Base-by-base conservation (phyloP, 2,888 invertebrate species). In the Morpho helenor region DNA sequence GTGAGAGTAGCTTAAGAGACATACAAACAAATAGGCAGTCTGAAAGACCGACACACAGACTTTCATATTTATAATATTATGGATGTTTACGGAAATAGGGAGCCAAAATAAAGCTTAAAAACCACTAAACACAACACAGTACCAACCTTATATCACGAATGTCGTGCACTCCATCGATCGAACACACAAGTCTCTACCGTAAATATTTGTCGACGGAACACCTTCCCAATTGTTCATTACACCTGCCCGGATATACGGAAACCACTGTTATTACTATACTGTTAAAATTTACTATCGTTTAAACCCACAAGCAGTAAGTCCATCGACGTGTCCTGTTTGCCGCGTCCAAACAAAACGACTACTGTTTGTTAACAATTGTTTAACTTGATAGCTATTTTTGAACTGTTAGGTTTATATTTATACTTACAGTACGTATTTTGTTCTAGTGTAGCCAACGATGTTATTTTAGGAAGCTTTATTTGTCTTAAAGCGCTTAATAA, bases 351-450 rank as follows among this genome's bases (percentile, higher is more conserved):
- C 76, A 75, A 62, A 66, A 70, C 67, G 72, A 71, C 73, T 71
- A 67, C 72, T 71, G 71, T 68, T 70, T 31, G 31, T 31, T 71
- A 74, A 75, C 75, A 74, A 76, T 74, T 78, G 79, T 77, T 80
- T 77, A 75, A 75, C 71, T 73, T 65, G 61, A 72, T 72, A 68
- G 75, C 75, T 82, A 81, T 81, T 80, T 81, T 79, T 77, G 80
- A 76, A 56, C 53, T 49, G 45, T 54, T 47, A 56, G 49, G 49
- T 48, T 52, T 57, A 52, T 59, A 56, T 63, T 49, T 56, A 53
- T 54, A 22, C 8, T 43, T 16, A 49, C 8, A 8, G 2, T 52
- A 22, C 45, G 7, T 40, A 40, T 23, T 16, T 16, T 16, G 16
- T 16, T 16, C 16, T 16, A 16, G 16, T 40, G 22, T 44, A 31